Percentiles rank a stretch among this genome's conserved stretches.
Conservation (phyloP, 92 coral and sea anemone genomes). For the Ricordea florida region DNA sequence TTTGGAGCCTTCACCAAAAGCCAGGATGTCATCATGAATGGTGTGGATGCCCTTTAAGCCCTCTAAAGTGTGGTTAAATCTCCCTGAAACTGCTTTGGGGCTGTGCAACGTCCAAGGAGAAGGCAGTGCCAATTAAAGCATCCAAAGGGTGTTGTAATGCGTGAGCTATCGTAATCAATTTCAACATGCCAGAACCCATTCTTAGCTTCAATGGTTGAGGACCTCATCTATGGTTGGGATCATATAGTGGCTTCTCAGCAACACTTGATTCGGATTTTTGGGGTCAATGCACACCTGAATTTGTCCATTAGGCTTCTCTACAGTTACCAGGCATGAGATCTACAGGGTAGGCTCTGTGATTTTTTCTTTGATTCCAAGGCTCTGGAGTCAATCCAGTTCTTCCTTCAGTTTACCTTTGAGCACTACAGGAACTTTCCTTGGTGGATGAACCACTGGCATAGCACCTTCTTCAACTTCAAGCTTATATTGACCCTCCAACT, state of each 20-base stretch:
- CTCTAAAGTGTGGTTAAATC: conserved; percentile 28
- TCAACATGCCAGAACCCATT: no score
- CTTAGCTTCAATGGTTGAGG: conserved; percentile 35
- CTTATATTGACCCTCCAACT: conserved; percentile 43
- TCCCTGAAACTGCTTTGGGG: conserved; percentile 54
- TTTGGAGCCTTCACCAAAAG: no score
- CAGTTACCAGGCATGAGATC: conserved; percentile 15
- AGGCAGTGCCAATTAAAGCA: conserved; percentile 44
- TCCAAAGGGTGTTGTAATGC: conserved; percentile 45
- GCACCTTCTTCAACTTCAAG: conserved; percentile 19
- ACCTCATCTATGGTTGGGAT: conserved; percentile 4
- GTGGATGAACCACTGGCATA: conserved; percentile 43
- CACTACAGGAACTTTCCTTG: conserved; percentile 43
- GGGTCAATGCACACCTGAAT: conserved; percentile 10
- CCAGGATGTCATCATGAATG: no score
- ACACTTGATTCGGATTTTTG: conserved; percentile 9
- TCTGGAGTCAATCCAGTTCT: background rate
- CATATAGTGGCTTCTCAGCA: conserved; percentile 31
- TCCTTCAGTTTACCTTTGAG: conserved; percentile 18
- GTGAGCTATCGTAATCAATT: conserved; percentile 13
- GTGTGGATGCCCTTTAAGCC: no score
- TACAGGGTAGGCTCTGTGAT: background rate
- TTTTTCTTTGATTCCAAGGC: background rate
- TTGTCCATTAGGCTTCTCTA: background rate
- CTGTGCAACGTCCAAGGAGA: conserved; percentile 22